A percentile compares a stretch with the other conserved stretches of the same genome.
These are phyloP conservation scores for Leiothrix lutea DNA, from an alignment of 2,113 vertebrate species.

Conservation along the genomic window DNA sequence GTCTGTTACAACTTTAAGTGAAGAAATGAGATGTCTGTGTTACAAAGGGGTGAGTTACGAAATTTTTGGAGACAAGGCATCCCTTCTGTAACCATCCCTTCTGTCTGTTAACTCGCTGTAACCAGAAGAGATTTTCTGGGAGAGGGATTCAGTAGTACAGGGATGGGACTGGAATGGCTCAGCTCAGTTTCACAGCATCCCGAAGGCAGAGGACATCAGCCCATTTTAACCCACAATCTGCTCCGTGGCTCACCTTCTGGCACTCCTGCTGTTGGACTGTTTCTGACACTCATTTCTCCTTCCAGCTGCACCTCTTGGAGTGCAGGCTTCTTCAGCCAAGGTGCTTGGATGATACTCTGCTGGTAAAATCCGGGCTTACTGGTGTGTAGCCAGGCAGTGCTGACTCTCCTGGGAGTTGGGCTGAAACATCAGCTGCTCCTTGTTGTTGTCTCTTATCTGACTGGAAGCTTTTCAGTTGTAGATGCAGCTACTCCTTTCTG, in stretches of 20 bases:
- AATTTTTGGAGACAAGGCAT: neutral
- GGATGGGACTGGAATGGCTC: neutral
- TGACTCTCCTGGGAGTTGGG: neutral
- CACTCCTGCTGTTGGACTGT: neutral
- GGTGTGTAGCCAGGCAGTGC: neutral
- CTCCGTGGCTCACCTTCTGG: neutral
- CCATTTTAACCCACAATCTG: neutral
- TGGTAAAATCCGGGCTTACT: neutral
- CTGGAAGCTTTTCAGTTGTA: neutral
- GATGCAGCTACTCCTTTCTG: neutral
- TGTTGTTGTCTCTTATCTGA: neutral
- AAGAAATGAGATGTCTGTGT: neutral
- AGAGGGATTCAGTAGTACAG: neutral
- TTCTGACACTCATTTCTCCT: neutral
- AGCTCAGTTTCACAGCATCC: neutral
- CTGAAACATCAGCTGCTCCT: neutral
- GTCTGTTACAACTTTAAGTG: neutral
- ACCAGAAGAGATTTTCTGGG: neutral
- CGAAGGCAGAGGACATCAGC: neutral
- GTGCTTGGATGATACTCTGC: neutral
- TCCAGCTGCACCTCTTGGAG: neutral
- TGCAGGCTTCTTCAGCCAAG: neutral
- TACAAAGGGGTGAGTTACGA: neutral
- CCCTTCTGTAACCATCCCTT: neutral
- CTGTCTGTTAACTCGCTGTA: neutral